Conservation (phyloP, 2,888 invertebrate genomes). For the Erebia palarica region DNA sequence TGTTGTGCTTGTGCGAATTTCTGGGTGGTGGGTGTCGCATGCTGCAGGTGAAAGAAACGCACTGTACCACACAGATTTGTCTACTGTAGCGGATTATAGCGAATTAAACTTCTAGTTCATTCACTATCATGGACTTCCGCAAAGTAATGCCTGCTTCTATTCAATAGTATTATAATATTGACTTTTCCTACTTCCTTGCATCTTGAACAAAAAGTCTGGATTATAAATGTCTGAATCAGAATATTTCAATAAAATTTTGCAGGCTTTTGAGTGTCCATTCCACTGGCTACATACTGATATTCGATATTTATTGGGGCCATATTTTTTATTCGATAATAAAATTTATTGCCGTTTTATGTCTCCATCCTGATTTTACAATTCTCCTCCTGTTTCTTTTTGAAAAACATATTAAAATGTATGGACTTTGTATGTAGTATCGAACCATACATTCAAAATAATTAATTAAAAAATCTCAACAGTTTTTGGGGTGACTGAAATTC, state of each 20-base stretch:
- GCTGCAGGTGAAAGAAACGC: no score
- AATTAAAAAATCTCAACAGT: no score
- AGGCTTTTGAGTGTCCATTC: constrained; percentile 32
- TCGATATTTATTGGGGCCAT: constrained; percentile 30
- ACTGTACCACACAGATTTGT: no score
- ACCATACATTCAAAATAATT: not conserved
- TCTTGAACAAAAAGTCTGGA: not conserved
- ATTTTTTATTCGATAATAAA: constrained; percentile 33
- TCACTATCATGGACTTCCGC: no score
- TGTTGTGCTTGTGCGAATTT: no score
- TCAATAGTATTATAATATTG: no score
- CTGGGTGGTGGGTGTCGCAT: no score
- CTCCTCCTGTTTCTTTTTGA: constrained; percentile 17
- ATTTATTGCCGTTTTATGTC: constrained; percentile 27
- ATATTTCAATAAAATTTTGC: constrained; percentile 25
- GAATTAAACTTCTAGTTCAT: no score
- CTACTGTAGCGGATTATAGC: no score
- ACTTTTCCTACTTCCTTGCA: not conserved
- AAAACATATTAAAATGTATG: not conserved
- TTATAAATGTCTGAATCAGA: constrained; percentile 24
- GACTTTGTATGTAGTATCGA: not conserved
- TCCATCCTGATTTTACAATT: constrained; percentile 25
- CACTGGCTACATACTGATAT: constrained; percentile 30
- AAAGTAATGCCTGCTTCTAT: no score
- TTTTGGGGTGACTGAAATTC: no score